Conservation (phyloP, 2,113 vertebrate genomes). For the Heliornis fulica region DNA sequence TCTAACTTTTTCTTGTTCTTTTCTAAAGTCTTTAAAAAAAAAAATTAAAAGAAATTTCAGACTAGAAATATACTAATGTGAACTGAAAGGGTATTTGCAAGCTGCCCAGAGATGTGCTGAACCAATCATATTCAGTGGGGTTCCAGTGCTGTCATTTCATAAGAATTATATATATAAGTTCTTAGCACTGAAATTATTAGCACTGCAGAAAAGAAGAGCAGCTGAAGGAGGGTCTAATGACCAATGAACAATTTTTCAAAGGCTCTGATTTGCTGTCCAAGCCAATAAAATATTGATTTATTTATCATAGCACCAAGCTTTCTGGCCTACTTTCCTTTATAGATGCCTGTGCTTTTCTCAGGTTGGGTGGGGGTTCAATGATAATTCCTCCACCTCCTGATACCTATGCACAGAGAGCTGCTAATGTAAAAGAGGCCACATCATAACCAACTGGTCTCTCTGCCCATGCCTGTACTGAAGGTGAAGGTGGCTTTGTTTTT, state of each 20-base stretch:
- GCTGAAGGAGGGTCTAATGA: neutral
- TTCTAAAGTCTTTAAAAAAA: conserved; percentile 43
- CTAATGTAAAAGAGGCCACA: neutral
- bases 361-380: neutral
- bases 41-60: conserved; percentile 67
- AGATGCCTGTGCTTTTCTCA: neutral
- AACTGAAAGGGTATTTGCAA: conserved; percentile 62
- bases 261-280: neutral
- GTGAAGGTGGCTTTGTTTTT: neutral
- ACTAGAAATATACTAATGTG: conserved; percentile 55
- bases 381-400: neutral
- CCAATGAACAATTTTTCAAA: neutral
- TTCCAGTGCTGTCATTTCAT: conserved; percentile 14
- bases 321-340: neutral
- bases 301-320: neutral
- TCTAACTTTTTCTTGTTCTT: conserved; percentile 57
- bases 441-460: neutral
- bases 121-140: conserved; percentile 14
- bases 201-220: neutral
- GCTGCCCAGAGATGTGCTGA: conserved; percentile 41
- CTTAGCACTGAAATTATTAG: neutral
- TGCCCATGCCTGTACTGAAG: fast-evolving
- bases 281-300: neutral
- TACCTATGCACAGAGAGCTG: fast-evolving
- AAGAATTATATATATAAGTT: neutral